Percentiles rank a stretch among this genome's conserved stretches.
These are phyloP conservation scores for Pseudochirops cupreus DNA, from an alignment of 2,797 vertebrate species.

Conservation along the genomic window DNA sequence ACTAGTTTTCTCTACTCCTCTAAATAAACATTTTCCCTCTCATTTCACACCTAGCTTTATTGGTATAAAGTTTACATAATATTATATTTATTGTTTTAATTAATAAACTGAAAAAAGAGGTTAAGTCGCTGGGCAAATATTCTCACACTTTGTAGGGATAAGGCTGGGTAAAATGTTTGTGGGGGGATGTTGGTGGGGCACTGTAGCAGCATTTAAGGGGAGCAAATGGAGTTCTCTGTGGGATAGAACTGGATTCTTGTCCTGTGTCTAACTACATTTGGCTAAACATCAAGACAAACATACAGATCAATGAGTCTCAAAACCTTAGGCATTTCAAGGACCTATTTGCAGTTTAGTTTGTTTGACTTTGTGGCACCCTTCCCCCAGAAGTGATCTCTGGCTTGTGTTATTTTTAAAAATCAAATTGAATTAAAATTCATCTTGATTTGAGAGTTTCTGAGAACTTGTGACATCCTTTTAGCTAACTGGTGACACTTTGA, in stretches of 20 bases:
- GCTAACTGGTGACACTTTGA: conserved; percentile 60
- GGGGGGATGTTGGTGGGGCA: neutral
- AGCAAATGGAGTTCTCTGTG: neutral
- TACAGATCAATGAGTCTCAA: conserved; percentile 2
- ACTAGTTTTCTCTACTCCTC: conserved; percentile 9
- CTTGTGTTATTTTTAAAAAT: conserved; percentile 52
- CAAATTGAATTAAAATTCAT: conserved; percentile 60
- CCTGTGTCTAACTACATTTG: neutral
- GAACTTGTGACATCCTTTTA: conserved; percentile 43
- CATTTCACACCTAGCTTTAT: neutral
- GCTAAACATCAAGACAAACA: neutral
- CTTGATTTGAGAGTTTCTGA: conserved; percentile 33
- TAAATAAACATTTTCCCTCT: neutral
- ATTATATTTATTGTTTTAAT: neutral
- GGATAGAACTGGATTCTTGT: neutral
- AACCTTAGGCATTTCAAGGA: conserved; percentile 29
- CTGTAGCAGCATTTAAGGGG: no score
- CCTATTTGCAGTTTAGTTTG: conserved; percentile 52
- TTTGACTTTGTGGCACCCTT: conserved; percentile 38
- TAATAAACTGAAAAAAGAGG: conserved; percentile 19
- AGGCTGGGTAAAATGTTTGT: neutral
- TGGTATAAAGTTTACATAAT: neutral
- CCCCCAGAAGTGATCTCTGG: conserved; percentile 47
- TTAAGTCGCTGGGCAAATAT: neutral
- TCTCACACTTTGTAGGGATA: neutral